Evolutionary conservation across 2,888 invertebrate genomes (phyloP), one percentile per base, ranked within the genome.

Genomic region (Drosophila birchii): DNA sequence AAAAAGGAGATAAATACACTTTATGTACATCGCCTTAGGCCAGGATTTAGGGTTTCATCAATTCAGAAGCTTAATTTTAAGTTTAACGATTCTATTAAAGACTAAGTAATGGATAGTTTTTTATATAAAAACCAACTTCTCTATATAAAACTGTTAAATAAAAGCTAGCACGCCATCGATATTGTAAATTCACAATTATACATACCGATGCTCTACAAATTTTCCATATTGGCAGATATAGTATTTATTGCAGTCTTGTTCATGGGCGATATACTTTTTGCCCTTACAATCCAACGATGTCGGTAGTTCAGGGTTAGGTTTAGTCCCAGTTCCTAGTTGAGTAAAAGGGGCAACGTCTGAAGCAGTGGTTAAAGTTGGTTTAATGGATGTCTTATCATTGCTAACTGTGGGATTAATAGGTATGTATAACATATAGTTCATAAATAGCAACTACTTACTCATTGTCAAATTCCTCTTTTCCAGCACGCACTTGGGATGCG

Each of bases 201-300:
- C 80, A 60, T 79, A 92, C 92, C 88, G 93, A 78, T 96, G 95
- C 73, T 95, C 94, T 43, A 95, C 93, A 29, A 96, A 94, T 57
- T 94, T 93, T 23, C 96, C 96, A 84, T 96, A 95, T 61, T 97
- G 95, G 86, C 97, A 98, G 11, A 96, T 93, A 79, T 96, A 96
- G 90, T 97, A 98, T 90, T 96, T 96, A 76, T 94, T 94, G 89
- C 97, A 97, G 80, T 97, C 95, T 0, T 90, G 90, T 18, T 94
- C 93, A 86, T 97, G 95, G 0, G 94, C 91, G 72, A 93, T 93
- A 87, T 95, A 96, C 73, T 86, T 89, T 29, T 85, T 84, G 23
- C 87, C 88, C 9, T 79, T 73, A 59, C 92, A 92, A 41, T 81
- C 80, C 38, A 80, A 51, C 3, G 76, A 57, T 9, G 69, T 72